Evolutionary conservation across 2,797 vertebrate species (phyloP).

Genomic region (Ceryle rudis): DNA sequence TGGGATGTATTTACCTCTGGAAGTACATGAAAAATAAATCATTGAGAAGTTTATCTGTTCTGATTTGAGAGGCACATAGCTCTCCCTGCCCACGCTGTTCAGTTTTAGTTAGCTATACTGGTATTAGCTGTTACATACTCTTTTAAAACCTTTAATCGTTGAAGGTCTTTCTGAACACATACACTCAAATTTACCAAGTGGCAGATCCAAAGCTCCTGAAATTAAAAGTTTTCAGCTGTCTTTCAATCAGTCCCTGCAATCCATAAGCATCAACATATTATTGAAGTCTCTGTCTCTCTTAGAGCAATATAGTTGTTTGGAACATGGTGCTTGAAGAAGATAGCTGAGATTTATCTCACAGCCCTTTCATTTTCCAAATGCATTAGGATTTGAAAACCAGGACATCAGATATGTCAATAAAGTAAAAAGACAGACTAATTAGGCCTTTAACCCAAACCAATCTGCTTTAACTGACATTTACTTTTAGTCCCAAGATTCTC

Average conservation of each 20-base stretch:
- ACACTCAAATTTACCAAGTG: background rate
- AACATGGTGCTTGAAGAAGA: background rate
- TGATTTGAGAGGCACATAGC: background rate
- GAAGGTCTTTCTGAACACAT: background rate
- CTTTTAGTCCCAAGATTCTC: background rate
- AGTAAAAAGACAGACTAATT: background rate
- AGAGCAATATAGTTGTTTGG: background rate
- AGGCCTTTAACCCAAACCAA: background rate
- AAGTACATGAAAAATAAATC: background rate
- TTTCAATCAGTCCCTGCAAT: background rate
- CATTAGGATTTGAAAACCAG: background rate
- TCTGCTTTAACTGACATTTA: background rate
- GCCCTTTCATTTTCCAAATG: background rate
- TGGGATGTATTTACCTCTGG: background rate
- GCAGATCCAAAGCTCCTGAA: background rate
- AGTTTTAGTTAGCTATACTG: background rate
- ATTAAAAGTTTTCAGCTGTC: background rate
- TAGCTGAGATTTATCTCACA: background rate
- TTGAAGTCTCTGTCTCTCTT: background rate
- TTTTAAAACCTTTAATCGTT: background rate
- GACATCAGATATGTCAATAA: background rate
- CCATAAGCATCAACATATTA: background rate
- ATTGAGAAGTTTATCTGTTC: background rate
- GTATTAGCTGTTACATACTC: background rate
- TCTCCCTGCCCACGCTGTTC: background rate